phyloP scores from a whole-genome alignment of 64 coral and sea anemone species.

The Dendronephthya gigantea region DNA sequence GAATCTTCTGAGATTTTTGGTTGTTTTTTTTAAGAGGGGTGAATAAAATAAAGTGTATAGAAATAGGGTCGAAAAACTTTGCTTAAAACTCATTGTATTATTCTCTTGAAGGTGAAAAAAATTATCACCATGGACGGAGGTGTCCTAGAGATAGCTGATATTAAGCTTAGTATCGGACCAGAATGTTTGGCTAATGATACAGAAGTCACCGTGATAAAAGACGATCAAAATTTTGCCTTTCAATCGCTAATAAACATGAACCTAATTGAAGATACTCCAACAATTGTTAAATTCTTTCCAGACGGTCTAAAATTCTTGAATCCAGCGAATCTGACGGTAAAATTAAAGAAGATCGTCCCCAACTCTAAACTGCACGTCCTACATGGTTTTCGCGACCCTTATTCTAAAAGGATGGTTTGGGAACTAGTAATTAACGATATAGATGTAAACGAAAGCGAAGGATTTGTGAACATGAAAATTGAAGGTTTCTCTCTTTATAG shows the following conservation, averaged over 20 bases:
- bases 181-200: too few relatives aligned
- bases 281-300: background rate
- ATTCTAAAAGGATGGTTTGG: background rate
- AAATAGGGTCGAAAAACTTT: too few relatives aligned
- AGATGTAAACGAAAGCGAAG: background rate
- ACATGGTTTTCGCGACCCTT: background rate
- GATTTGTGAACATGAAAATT: background rate
- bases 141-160: too few relatives aligned
- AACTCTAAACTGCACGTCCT: too few relatives aligned
- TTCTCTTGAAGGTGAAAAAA: too few relatives aligned
- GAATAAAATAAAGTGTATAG: too few relatives aligned
- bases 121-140: too few relatives aligned
- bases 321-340: background rate
- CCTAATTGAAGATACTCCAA: background rate
- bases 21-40: too few relatives aligned
- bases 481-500: background rate
- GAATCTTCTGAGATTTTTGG: too few relatives aligned
- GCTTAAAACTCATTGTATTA: too few relatives aligned
- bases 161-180: too few relatives aligned
- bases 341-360: background rate
- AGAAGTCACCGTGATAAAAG: background rate
- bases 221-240: background rate
- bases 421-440: background rate
- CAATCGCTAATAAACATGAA: background rate
- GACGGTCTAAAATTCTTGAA: background rate